Conservation (phyloP, 2,113 vertebrate genomes). For the Propithecus coquereli region DNA sequence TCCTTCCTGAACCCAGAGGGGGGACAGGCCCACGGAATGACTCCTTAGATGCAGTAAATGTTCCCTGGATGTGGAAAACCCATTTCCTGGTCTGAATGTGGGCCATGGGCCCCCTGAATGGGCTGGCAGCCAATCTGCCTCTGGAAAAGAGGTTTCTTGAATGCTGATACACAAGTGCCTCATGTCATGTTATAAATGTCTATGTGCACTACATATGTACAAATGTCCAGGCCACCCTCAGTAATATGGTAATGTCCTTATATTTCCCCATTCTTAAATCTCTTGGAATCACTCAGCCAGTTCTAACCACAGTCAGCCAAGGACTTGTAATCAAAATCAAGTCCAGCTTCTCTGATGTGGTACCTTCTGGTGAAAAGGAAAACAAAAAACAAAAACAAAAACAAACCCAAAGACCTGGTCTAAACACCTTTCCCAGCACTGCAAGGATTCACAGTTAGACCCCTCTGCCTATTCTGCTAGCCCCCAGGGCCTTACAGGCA, state of each 20-base stretch:
- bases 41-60: constrained; percentile 9
- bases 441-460: not conserved
- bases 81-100: constrained; percentile 65
- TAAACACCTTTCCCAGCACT: not conserved
- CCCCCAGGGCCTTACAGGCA: not conserved
- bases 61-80: constrained; percentile 59
- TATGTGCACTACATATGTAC: not conserved
- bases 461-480: not conserved
- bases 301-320: not conserved
- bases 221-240: not conserved
- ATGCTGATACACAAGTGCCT: not conserved
- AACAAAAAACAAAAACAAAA: not conserved
- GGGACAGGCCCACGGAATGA: not conserved
- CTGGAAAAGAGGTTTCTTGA: constrained; percentile 59
- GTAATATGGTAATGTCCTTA: not conserved
- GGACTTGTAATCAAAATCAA: constrained; percentile 21
- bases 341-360: not conserved
- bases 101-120: not conserved
- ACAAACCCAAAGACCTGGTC: not conserved
- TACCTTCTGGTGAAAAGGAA: not conserved
- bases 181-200: not conserved
- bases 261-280: not conserved
- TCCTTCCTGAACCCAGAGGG: constrained; percentile 25
- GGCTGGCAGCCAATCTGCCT: constrained; percentile 45
- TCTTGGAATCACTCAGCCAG: not conserved